These are phyloP conservation scores for Epinotia demarniana DNA, from an alignment of 2,888 invertebrate species.

Conservation along the genomic window DNA sequence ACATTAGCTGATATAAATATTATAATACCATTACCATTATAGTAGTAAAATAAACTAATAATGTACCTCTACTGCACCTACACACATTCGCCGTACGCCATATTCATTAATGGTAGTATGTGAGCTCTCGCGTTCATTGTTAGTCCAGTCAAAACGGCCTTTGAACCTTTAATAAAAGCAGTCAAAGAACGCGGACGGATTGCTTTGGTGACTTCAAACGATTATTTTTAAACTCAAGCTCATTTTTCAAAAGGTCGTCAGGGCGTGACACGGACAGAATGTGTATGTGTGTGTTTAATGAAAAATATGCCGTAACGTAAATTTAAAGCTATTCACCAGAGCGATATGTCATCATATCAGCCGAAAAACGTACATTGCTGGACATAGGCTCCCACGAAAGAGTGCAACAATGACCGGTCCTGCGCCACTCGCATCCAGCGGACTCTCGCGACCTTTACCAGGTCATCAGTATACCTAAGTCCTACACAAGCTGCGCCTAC, in stretches of 20 bases:
- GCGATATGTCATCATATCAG: no score
- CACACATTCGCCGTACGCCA: background rate
- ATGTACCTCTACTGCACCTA: background rate
- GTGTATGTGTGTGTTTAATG: conserved; percentile 22
- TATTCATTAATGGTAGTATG: conserved; percentile 20
- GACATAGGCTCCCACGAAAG: no score
- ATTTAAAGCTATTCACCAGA: background rate
- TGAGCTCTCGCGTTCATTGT: conserved; percentile 24
- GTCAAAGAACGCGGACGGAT: conserved; percentile 23
- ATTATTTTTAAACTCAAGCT: conserved; percentile 32
- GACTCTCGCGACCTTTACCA: no score
- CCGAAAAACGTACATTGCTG: no score
- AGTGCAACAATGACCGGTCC: no score
- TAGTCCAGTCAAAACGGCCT: conserved; percentile 30
- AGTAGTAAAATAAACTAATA: background rate
- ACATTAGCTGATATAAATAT: background rate
- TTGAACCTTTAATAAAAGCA: conserved; percentile 33
- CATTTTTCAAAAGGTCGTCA: conserved; percentile 29
- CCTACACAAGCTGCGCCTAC: no score
- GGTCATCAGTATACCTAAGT: no score
- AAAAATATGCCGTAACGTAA: background rate
- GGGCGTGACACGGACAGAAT: background rate
- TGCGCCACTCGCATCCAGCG: no score
- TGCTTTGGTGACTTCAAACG: conserved; percentile 34
- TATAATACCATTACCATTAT: background rate